Percentiles rank a stretch among this genome's conserved stretches.
Conservation (phyloP, 2,797 vertebrate species). For the Xerus rutilus region DNA sequence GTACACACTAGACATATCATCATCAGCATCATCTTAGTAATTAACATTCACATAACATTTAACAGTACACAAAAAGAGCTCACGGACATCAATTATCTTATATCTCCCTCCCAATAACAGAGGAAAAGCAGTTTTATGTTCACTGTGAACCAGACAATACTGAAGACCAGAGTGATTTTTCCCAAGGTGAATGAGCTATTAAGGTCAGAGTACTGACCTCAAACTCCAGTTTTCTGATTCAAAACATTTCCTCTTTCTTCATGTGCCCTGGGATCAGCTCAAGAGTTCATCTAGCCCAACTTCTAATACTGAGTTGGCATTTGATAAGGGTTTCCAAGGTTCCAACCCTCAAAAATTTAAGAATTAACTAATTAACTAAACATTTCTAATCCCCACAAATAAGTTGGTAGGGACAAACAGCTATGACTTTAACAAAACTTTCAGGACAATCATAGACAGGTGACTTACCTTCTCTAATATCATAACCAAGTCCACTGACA, state of each 20-base stretch:
- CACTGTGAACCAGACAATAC: conserved; percentile 9
- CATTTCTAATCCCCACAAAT: conserved; percentile 4
- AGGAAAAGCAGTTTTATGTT: not conserved
- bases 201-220: not conserved
- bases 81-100: not conserved
- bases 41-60: conserved; percentile 44
- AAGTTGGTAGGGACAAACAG: not conserved
- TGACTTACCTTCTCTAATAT: not conserved
- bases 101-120: not conserved
- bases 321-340: not conserved
- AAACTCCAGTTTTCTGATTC: conserved; percentile 48
- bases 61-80: conserved; percentile 36
- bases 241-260: conserved; percentile 21
- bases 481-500: not conserved
- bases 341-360: not conserved
- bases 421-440: conserved; percentile 11
- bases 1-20: not conserved
- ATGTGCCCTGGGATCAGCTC: not conserved
- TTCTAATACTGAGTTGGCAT: conserved; percentile 4
- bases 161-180: conserved; percentile 27
- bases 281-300: not conserved
- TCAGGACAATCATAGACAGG: not conserved
- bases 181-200: conserved; percentile 14
- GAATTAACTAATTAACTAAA: conserved; percentile 38
- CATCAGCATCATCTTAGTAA: not conserved